phyloP scores from a whole-genome alignment of 2,888 invertebrate genomes.

The Diogma glabrata region DNA sequence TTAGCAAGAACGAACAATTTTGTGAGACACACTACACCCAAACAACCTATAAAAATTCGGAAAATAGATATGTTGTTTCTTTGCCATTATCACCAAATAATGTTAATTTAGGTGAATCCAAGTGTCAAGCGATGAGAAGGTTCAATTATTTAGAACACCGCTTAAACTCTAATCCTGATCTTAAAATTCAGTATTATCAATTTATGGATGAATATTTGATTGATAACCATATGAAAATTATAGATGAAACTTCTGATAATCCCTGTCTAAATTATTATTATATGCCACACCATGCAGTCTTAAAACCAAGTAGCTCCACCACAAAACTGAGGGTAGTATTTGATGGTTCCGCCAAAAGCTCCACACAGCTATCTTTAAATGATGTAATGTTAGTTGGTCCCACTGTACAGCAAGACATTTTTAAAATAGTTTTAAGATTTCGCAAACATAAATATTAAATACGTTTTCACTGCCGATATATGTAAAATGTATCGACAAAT shows the following conservation, averaged over 20 bases:
- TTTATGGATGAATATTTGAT: neutral
- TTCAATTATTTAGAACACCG: neutral
- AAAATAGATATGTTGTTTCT: neutral
- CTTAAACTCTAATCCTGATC: neutral
- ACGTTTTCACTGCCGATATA: neutral
- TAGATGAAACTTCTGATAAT: neutral
- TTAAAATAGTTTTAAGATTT: neutral
- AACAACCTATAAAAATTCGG: neutral
- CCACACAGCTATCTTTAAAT: neutral
- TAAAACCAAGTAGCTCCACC: neutral
- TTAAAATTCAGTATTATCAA: neutral
- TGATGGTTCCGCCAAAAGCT: neutral
- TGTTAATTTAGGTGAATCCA: neutral
- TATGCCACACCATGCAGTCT: neutral
- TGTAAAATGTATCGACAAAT: neutral
- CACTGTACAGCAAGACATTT: neutral
- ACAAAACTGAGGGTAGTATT: too few relatives aligned
- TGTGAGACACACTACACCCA: neutral
- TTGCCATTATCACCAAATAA: neutral
- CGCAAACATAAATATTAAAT: neutral
- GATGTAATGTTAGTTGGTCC: neutral
- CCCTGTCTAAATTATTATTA: neutral
- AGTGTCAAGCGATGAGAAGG: neutral
- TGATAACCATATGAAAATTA: neutral
- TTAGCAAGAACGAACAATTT: neutral